A percentile compares a stretch with the other conserved stretches of the same genome.
These are phyloP conservation scores for Falco naumanni DNA, from an alignment of 2,797 vertebrate genomes.

Conservation along the genomic window DNA sequence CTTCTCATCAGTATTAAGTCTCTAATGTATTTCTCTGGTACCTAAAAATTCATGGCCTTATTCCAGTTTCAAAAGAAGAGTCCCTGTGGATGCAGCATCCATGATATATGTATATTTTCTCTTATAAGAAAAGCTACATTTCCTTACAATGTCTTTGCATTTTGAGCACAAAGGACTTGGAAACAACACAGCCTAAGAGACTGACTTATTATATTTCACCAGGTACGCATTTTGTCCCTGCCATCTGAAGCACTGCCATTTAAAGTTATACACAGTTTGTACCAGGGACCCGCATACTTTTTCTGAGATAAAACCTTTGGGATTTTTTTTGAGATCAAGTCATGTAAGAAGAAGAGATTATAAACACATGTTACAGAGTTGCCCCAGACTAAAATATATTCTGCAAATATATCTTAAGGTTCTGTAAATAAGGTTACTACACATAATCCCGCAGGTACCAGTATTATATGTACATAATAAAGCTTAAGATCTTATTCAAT, in stretches of 20 bases:
- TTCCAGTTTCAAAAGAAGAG: background rate
- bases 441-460: constrained; percentile 8
- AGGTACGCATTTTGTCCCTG: background rate
- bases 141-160: background rate
- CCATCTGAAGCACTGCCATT: background rate
- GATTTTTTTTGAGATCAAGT: background rate
- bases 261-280: background rate
- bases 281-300: background rate
- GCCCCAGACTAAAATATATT: background rate
- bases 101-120: background rate
- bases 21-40: background rate
- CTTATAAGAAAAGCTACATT: background rate
- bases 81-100: background rate
- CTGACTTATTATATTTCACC: background rate
- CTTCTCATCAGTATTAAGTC: background rate
- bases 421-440: constrained; percentile 53
- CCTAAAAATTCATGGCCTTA: background rate
- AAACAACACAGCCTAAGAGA: background rate
- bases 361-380: background rate
- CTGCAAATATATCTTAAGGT: constrained; percentile 13
- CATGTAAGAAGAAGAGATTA: background rate
- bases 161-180: background rate
- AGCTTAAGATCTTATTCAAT: constrained; percentile 60
- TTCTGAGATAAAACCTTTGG: background rate
- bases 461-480: constrained; percentile 47